Conservation (phyloP, 2,797 vertebrate genomes). For the Sebastes diploproa region DNA sequence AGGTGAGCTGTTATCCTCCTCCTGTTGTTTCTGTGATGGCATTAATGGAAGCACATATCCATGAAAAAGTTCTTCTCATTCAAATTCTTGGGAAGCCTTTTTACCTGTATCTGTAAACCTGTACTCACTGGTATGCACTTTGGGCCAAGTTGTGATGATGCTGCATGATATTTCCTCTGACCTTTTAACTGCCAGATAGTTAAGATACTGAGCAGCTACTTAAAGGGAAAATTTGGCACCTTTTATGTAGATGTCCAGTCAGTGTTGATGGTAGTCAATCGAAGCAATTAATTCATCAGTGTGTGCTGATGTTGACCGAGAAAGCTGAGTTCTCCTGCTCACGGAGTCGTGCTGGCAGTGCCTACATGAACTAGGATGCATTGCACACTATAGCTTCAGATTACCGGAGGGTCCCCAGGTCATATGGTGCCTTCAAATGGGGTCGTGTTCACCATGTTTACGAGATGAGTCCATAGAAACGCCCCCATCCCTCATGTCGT, state of each 20-base stretch:
- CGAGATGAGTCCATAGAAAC: no score
- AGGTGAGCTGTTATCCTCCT: not conserved
- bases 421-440: not conserved
- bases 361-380: not conserved
- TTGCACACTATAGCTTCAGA: not conserved
- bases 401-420: not conserved
- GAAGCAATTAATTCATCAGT: not conserved
- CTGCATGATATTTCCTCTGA: constrained; percentile 59
- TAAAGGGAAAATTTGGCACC: not conserved
- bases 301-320: not conserved
- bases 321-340: not conserved
- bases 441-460: no score
- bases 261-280: not conserved
- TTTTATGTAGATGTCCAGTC: not conserved
- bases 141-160: constrained; percentile 58
- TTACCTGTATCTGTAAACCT: constrained; percentile 50
- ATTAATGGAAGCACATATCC: constrained; percentile 25
- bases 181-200: constrained; percentile 34
- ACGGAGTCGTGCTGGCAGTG: not conserved
- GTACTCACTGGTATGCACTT: constrained; percentile 69
- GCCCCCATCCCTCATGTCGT: no score
- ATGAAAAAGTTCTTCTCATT: constrained; percentile 3
- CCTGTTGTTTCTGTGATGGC: not conserved
- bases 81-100: constrained; percentile 38
- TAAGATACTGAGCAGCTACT: not conserved